Percentiles rank a stretch among this genome's conserved stretches.
phyloP scores from a whole-genome alignment of 2,797 vertebrate genomes.

The Onychomys torridus region DNA sequence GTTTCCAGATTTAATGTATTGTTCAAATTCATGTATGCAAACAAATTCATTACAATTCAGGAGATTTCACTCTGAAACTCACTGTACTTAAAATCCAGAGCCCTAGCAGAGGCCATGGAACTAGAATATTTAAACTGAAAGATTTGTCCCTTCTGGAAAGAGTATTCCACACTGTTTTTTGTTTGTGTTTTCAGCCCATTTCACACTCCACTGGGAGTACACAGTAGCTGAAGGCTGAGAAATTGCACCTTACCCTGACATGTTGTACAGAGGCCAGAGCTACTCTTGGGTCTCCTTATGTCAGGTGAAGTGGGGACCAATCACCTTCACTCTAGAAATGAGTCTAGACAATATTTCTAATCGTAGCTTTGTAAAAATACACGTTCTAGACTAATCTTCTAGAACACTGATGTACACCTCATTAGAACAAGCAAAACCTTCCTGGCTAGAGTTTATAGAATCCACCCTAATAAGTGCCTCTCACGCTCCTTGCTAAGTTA shows the following conservation, averaged over 20 bases:
- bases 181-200: constrained; percentile 53
- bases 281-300: not conserved
- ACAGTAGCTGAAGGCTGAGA: not conserved
- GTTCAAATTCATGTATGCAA: constrained; percentile 82
- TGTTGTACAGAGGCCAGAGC: not conserved
- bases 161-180: not conserved
- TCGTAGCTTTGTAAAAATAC: constrained; percentile 32
- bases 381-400: constrained; percentile 41
- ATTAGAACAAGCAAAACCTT: constrained; percentile 8
- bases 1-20: constrained; percentile 76
- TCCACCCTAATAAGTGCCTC: not conserved
- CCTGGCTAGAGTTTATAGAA: not conserved
- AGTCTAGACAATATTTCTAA: constrained; percentile 32
- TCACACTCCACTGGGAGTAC: not conserved
- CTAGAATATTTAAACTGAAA: constrained; percentile 71
- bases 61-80: constrained; percentile 76
- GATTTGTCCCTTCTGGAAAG: constrained; percentile 61
- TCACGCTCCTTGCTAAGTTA: not conserved
- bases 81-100: constrained; percentile 73
- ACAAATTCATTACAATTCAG: constrained; percentile 82
- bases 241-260: not conserved
- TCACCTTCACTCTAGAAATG: not conserved
- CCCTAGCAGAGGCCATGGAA: constrained; percentile 46
- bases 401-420: constrained; percentile 4
- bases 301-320: not conserved